Evolutionary conservation across 1,140 invertebrate species (phyloP), one percentile per base, ranked within the genome.

Genomic region (Lethocerus indicus): DNA sequence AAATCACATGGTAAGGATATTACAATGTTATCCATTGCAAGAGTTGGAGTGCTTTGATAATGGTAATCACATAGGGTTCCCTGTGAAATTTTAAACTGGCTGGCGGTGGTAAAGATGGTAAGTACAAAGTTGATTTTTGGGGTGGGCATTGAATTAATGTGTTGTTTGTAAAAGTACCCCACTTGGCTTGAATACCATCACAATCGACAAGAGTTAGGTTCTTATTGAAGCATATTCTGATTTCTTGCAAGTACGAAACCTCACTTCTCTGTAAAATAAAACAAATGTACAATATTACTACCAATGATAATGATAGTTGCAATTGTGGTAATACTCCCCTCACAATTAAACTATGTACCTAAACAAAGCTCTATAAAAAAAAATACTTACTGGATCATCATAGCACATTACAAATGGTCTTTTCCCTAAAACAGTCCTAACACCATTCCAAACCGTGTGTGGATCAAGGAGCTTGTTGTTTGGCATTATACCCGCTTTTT

Each of bases 361-460:
- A 26, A 32, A 32, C n/a, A 32, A 32, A 9, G 29, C 7, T 9
- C 7, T 32, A 32, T 14, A 18, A 16, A 39, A 39, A 37, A 16
- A 48, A 40, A 35, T 26, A 52, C 56, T 54, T 44, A 62, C 60
- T 32, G 47, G 59, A 56, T 76, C 72, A 42, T 67, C 66, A 1
- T 69, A 58, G 56, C 79, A 83, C 56, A 77, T 67, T 46, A 83
- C 71, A 5, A 65, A 67, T 1, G 78, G 76, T 56, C 76, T 71
- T 35, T 72, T 72, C n/a, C 69, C 67, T 16, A 76, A 54, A 16
- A 57, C 59, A 16, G 61, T 63, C 35, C 70, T 68, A 3, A 87
- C 60, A 3, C 72, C 74, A 50, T 68, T 60, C 28, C 76, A 67
- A 16, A 86, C 68, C 7, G 72, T 64, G 12, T 66, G 57, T 14